phyloP scores from a whole-genome alignment of 2,797 vertebrate genomes.

The Bradypodion pumilum region DNA sequence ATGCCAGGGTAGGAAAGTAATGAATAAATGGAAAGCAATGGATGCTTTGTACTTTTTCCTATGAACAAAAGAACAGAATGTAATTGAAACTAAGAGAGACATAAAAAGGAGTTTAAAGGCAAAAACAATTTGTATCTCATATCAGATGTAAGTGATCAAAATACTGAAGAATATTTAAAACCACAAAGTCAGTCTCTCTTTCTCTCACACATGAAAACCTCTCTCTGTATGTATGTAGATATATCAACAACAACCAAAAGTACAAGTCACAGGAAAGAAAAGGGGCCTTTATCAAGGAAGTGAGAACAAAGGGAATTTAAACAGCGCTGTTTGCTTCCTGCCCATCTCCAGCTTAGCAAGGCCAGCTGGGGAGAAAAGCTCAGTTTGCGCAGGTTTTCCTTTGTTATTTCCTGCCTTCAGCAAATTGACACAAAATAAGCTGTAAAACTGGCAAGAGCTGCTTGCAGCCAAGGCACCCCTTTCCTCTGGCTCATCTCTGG shows the following conservation, averaged over 20 bases:
- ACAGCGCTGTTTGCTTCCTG: constrained; percentile 24
- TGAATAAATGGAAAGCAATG: not conserved
- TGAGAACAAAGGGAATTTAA: constrained; percentile 23
- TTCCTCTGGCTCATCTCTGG: not conserved
- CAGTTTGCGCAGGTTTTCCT: not conserved
- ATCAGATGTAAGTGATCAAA: not conserved
- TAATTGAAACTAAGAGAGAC: not conserved
- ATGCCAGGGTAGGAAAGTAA: not conserved
- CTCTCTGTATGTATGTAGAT: not conserved
- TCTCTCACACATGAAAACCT: not conserved
- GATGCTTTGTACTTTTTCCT: not conserved
- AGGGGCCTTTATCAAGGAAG: not conserved
- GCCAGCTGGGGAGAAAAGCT: constrained; percentile 14
- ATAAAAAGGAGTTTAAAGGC: not conserved
- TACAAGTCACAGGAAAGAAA: constrained; percentile 12
- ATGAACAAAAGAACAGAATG: not conserved
- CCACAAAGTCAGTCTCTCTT: constrained; percentile 1
- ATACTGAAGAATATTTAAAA: not conserved
- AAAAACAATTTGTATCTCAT: not conserved
- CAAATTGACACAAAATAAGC: not conserved
- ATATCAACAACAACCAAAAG: not conserved
- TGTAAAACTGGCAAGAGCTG: not conserved
- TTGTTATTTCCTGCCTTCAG: constrained; percentile 13
- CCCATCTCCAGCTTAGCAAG: not conserved
- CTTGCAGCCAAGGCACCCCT: not conserved